phyloP scores from a whole-genome alignment of 2,113 vertebrate species.

The Montifringilla adamsi region DNA sequence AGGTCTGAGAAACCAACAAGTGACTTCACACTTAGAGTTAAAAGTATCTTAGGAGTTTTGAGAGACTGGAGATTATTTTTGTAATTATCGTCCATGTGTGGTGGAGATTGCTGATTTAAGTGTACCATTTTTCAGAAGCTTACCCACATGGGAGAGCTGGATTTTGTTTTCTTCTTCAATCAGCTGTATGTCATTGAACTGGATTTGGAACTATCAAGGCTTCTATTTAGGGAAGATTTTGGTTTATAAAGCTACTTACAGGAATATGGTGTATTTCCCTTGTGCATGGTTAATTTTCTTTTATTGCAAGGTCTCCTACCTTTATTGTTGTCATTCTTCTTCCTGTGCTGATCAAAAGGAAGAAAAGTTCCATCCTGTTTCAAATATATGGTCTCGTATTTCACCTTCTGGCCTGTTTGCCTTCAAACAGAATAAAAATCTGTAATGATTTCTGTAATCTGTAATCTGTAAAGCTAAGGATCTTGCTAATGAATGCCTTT shows the following conservation, averaged over 20 bases:
- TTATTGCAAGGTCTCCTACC: background rate
- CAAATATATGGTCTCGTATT: background rate
- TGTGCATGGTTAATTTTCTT: background rate
- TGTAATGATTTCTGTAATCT: too few relatives aligned
- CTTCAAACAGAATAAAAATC: background rate
- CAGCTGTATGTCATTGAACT: background rate
- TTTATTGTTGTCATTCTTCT: background rate
- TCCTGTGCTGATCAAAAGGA: background rate
- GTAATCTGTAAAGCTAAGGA: background rate
- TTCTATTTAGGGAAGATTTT: background rate
- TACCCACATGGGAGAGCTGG: background rate
- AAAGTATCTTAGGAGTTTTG: background rate
- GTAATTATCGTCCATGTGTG: background rate
- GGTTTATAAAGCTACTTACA: background rate
- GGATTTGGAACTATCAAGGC: background rate
- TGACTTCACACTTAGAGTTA: background rate
- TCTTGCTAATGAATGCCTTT: background rate
- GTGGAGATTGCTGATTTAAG: background rate
- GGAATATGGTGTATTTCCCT: background rate
- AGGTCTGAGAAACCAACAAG: background rate
- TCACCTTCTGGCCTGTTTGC: background rate
- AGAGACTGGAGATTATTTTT: background rate
- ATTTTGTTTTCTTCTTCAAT: background rate
- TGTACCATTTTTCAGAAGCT: background rate
- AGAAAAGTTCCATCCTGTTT: background rate